phyloP scores from a whole-genome alignment of 2,113 vertebrate species.

The Kryptolebias marmoratus region DNA sequence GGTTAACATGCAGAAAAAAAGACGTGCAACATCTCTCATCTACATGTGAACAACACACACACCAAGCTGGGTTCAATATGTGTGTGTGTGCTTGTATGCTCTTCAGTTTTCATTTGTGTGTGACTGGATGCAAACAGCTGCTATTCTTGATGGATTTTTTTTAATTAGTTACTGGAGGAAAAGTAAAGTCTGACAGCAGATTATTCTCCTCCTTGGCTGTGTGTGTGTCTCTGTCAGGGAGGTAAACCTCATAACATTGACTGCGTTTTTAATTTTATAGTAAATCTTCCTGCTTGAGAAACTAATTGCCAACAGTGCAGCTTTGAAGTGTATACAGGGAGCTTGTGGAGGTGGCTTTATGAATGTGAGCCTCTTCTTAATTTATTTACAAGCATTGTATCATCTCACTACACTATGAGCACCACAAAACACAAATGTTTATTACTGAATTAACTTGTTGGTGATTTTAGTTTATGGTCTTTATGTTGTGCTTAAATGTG shows the following conservation, averaged over 20 bases:
- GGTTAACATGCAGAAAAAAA: constrained; percentile 42
- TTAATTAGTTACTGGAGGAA: constrained; percentile 14
- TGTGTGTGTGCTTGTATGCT: neutral
- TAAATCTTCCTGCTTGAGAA: neutral
- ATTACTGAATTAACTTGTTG: no score
- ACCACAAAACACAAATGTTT: no score
- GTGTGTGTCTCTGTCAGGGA: constrained; percentile 8
- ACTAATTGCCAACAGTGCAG: no score
- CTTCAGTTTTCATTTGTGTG: constrained; percentile 2
- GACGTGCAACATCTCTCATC: constrained; percentile 49
- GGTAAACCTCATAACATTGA: no score
- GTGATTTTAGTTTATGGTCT: no score
- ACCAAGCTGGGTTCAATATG: constrained; percentile 27
- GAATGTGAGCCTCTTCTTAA: no score
- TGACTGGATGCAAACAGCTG: neutral
- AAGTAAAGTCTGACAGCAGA: constrained; percentile 28
- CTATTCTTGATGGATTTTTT: constrained; percentile 4
- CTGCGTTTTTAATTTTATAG: neutral
- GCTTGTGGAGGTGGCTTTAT: no score
- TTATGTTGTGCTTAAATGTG: no score
- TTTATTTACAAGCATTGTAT: no score
- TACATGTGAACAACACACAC: constrained; percentile 38
- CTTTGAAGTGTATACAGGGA: no score
- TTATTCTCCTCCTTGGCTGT: neutral
- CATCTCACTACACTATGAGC: no score